Evolutionary conservation across 2,113 vertebrate genomes (phyloP), one percentile per base, ranked within the genome.

Genomic region (Semicossyphus pulcher): DNA sequence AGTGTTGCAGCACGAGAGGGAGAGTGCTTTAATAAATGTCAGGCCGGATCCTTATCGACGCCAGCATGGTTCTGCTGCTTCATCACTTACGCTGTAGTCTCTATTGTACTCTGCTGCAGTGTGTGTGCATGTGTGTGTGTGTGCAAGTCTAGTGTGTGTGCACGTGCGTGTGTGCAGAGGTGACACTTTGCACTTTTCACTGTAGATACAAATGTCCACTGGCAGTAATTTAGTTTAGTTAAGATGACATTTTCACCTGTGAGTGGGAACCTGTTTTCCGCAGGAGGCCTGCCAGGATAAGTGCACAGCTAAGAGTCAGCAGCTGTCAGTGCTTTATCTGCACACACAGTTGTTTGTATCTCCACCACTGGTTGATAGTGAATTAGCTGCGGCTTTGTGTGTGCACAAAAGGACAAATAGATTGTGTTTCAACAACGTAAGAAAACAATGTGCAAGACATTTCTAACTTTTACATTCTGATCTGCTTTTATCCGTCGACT

Each of bases 1-100:
- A 49, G 47, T 18, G 57, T 42, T 68, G 77, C 51, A 62, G 63
- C 47, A 41, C 11, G 14, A 67, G 78, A 65, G 53, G 34, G 65
- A 79, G 52, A 73, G 48, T 23, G 31, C 73, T 83, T 82, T 69
- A 72, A 57, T 76, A 74, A 76, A 77, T 73, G 73, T 78, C 70
- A 71, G 51, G 45, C 60, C 20, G 15, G 57, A 67, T 72, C 44
- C 70, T 86, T 82, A 81, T 72, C 71, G 14, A 66, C 6, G 32
- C 53, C 25, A 41, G 36, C 25, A 3, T 31, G 21, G 23, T 84
- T 78, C 52, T 66, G 54, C 81, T 78, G 73, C 74, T 84, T 84
- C 81, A 84, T 78, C 70, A 86, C 49, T 81, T 76, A 36, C 26
- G 49, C 25, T 28, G 53, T 62, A 61, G 67, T 1, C 52, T 25